Evolutionary conservation across 2,113 vertebrate species (phyloP).

Genomic region (Leucosticte australis): DNA sequence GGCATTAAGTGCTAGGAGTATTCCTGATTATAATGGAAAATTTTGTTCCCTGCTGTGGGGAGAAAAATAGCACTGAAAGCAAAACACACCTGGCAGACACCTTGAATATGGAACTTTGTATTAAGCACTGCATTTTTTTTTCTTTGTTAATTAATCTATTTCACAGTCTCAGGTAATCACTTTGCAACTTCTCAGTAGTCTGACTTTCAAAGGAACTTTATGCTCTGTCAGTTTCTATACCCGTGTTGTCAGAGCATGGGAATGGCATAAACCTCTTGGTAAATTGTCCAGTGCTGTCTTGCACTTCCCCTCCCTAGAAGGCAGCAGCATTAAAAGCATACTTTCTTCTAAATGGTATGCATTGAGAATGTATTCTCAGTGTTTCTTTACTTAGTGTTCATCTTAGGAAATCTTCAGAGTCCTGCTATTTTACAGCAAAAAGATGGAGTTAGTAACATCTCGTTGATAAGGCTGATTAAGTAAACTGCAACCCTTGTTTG

Average conservation of each 20-base stretch:
- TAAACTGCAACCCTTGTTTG: conserved; percentile 14
- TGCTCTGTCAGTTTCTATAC: not conserved
- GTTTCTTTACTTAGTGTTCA: conserved; percentile 28
- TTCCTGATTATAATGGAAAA: conserved; percentile 12
- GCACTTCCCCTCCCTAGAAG: not conserved
- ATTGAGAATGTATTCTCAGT: not conserved
- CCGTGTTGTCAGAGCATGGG: not conserved
- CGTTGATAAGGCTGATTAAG: conserved; percentile 56
- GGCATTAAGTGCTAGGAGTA: not conserved
- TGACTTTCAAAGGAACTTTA: conserved; percentile 30
- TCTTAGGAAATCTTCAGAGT: not conserved
- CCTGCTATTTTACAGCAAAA: conserved; percentile 39
- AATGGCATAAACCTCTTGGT: not conserved
- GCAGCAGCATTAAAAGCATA: not conserved
- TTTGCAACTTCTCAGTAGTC: conserved; percentile 6
- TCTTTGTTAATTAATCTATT: conserved; percentile 63
- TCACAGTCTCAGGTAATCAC: conserved; percentile 59
- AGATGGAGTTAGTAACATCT: conserved; percentile 34
- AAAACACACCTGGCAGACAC: conserved; percentile 58
- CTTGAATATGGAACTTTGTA: conserved; percentile 46
- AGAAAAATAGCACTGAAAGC: conserved; percentile 10
- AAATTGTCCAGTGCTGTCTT: not conserved
- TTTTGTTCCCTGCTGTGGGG: not conserved
- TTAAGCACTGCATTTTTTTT: conserved; percentile 46
- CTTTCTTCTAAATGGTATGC: not conserved